Conservation (phyloP, 2,888 invertebrate genomes). For the Agrochola circellaris region DNA sequence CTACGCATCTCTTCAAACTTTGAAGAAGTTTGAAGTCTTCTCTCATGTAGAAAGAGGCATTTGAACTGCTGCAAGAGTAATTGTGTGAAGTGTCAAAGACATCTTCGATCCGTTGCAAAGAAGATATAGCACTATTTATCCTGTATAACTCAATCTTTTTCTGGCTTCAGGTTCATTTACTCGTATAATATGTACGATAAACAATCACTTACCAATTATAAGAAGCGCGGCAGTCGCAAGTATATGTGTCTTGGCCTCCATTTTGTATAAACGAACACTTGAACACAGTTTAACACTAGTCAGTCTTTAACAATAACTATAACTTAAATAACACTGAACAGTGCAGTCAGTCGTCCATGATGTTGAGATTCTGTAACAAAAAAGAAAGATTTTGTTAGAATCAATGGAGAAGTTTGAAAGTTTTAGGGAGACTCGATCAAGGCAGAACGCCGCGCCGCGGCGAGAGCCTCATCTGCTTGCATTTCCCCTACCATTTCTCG, state of each 20-base stretch:
- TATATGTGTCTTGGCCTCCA: slow-evolving; percentile 76
- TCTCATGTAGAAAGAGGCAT: neutral
- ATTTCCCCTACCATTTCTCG: neutral
- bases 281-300: slow-evolving; percentile 69
- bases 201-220: slow-evolving; percentile 77
- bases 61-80: neutral
- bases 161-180: neutral
- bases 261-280: slow-evolving; percentile 66
- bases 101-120: neutral
- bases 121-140: neutral
- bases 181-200: neutral
- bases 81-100: neutral
- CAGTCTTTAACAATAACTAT: slow-evolving; percentile 67
- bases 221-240: slow-evolving; percentile 70
- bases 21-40: neutral
- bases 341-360: slow-evolving; percentile 78
- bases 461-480: neutral
- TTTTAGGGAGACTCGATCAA: neutral
- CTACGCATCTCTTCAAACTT: too few species aligned
- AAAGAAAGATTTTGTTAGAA: slow-evolving; percentile 12
- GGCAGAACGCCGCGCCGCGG: neutral
- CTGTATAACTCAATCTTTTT: neutral
- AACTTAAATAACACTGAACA: slow-evolving; percentile 61
- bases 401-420: neutral
- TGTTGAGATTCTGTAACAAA: slow-evolving; percentile 80